phyloP scores from a whole-genome alignment of 2,888 invertebrate species.

The Zhengitettix transpicula region DNA sequence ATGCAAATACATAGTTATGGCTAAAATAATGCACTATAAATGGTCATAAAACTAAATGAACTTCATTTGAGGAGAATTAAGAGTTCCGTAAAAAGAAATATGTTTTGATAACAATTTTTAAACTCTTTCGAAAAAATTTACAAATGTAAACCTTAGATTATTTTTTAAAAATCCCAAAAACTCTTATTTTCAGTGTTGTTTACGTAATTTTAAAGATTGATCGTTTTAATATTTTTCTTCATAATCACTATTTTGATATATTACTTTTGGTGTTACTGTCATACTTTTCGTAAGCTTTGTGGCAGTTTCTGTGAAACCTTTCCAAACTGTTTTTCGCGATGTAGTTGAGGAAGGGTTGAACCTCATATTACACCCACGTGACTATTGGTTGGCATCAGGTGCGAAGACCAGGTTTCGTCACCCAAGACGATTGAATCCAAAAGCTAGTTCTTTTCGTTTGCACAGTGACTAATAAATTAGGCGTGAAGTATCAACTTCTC shows the following conservation, averaged over 20 bases:
- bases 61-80: no score
- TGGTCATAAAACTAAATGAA: no score
- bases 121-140: no score
- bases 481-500: background rate
- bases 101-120: no score
- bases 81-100: no score
- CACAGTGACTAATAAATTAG: no score
- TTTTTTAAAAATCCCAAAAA: background rate
- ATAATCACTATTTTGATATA: background rate
- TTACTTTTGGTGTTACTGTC: no score
- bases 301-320: background rate
- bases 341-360: background rate
- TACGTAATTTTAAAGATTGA: conserved; percentile 1
- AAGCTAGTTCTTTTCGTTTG: no score
- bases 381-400: background rate
- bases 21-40: no score
- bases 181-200: background rate
- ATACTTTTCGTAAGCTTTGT: background rate
- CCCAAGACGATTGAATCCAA: background rate
- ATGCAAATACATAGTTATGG: no score
- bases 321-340: background rate
- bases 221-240: conserved; percentile 1
- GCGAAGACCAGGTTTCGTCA: no score
- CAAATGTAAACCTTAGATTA: background rate
- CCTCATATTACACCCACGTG: background rate